Evolutionary conservation across 2,113 vertebrate genomes (phyloP).

Genomic region (Atlantisia rogersi): DNA sequence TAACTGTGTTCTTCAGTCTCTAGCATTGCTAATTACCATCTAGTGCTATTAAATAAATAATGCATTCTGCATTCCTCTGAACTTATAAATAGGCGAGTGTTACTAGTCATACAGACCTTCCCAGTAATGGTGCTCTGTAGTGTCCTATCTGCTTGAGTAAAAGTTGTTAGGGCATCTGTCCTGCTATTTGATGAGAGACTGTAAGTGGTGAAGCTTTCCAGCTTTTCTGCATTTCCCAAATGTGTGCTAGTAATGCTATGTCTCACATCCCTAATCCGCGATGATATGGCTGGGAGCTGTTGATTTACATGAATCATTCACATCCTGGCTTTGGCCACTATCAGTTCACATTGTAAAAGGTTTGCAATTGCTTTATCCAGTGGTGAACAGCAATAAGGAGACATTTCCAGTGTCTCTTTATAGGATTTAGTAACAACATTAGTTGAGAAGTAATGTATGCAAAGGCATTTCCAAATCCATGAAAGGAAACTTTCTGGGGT

Average conservation of each 20-base stretch:
- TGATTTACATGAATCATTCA: neutral
- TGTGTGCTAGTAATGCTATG: neutral
- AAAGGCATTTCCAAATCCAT: neutral
- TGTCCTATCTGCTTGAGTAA: conserved; percentile 5
- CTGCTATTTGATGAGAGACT: neutral
- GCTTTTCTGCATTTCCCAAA: conserved; percentile 3
- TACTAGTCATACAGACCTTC: neutral
- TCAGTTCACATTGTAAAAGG: conserved; percentile 14
- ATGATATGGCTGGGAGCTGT: neutral
- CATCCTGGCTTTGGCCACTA: neutral
- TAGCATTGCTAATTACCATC: conserved; percentile 22
- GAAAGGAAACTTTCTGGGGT: neutral
- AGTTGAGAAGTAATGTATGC: neutral
- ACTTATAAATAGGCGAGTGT: neutral
- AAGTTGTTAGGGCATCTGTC: neutral
- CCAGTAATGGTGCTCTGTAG: neutral
- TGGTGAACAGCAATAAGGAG: conserved; percentile 17
- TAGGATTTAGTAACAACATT: conserved; percentile 15
- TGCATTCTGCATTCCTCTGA: neutral
- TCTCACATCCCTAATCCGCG: neutral
- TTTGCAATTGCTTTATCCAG: conserved; percentile 10
- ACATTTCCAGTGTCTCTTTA: neutral
- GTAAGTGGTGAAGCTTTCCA: neutral
- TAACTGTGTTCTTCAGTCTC: neutral
- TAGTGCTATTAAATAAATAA: conserved; percentile 40